Base-by-base conservation (phyloP, 92 coral and sea anemone species). In the Epizoanthus illoricatus region DNA sequence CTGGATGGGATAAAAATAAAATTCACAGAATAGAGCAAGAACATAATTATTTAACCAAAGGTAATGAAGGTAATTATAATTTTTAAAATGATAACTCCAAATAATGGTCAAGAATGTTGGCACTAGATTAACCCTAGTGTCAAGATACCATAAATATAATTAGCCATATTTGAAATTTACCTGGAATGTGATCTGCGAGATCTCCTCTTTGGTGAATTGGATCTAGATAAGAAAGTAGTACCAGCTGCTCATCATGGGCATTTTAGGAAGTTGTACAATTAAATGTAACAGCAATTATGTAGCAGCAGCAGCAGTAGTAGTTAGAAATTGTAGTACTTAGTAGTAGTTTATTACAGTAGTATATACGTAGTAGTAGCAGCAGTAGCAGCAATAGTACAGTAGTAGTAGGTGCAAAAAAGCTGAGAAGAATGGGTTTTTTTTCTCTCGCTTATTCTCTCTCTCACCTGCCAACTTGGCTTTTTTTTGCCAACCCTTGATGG, bases 101-200 rank as follows among this genome's bases (percentile, higher is more conserved):
- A 36, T 69, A 36, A 19, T 2, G 1, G 33, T 12, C 16, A 1
- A 69, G 2, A 28, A 40, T 10, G 6, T 45, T 45, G 7, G 11
- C 10, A 45, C 10, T 45, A 5, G 52, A 45, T 45, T 2, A 45
- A 45, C 10, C 9, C 10, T 45, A 45, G 52, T 10, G 10, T 45
- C 52, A 45, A 45, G 52, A 45, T 45, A 45, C 52, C 52, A 28
- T 28, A 45, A 10, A 45, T 1, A 45, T 45, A 2, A 43, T 43
- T 1, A 45, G 52, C 9, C 56, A 52, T 3, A 52, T 2, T 10
- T 43, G 9, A 56, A 1, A 20, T 8, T 10, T 39, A 91, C 92
- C 81, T 85, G 80, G 93, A 92, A 19, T 85, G 86, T 76, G 91
- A 85, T 59, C 97, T 90, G 33, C 81, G 86, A n/a, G 93, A 85